These are phyloP conservation scores for Rhopilema esculentum DNA, from an alignment of 30 jellyfish, hydroid and myxozoan species.

Conservation along the genomic window DNA sequence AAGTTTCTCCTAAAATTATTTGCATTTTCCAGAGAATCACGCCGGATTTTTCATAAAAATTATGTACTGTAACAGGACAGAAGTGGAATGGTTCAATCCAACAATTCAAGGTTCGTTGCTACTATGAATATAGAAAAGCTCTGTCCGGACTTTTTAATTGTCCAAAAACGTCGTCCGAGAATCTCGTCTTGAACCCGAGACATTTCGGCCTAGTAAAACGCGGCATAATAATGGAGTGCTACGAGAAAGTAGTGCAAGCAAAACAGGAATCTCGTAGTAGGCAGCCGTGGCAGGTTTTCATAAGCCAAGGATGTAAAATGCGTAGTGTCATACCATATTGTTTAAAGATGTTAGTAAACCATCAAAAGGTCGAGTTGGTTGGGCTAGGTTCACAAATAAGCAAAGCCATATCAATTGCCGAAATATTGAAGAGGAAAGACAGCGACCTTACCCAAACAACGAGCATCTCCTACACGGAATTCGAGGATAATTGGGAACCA, in stretches of 20 bases:
- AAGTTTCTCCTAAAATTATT: too few relatives aligned
- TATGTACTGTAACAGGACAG: too few relatives aligned
- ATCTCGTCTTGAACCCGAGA: neutral
- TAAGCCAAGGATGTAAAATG: conserved; percentile 75
- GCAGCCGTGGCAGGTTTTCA: conserved; percentile 71
- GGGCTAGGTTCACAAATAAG: conserved; percentile 68
- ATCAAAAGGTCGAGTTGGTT: conserved; percentile 29
- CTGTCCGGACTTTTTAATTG: too few relatives aligned
- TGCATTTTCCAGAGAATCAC: too few relatives aligned
- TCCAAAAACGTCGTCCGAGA: too few relatives aligned
- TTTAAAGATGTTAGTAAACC: conserved; percentile 28
- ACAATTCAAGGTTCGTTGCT: too few relatives aligned
- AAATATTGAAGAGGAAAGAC: conserved; percentile 55
- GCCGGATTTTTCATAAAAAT: too few relatives aligned
- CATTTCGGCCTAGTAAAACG: neutral
- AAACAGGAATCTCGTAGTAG: neutral
- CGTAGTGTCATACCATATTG: conserved; percentile 66
- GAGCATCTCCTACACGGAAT: conserved; percentile 45
- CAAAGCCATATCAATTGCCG: conserved; percentile 62
- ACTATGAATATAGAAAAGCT: too few relatives aligned
- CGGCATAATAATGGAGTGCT: conserved; percentile 27
- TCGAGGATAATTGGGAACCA: conserved; percentile 70
- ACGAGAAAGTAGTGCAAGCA: neutral
- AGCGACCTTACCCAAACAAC: conserved; percentile 29
- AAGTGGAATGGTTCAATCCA: too few relatives aligned